A percentile compares a stretch with the other conserved stretches of the same genome.
These are phyloP conservation scores for Drosophila cognata DNA, from an alignment of 2,888 invertebrate genomes.

Conservation along the genomic window DNA sequence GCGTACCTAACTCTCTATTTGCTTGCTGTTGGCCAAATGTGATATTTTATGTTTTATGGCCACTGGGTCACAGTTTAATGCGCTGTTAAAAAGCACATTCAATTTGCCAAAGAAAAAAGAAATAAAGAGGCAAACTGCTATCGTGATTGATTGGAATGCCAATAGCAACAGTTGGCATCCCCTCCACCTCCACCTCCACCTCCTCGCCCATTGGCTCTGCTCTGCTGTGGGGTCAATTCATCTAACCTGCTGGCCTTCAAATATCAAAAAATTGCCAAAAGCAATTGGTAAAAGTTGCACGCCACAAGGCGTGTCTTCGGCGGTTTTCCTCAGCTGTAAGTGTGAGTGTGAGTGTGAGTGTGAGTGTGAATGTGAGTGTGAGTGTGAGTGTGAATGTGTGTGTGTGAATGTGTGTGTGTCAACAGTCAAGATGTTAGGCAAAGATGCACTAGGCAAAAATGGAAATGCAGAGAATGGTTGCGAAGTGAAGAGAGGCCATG, in stretches of 20 bases:
- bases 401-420: background rate
- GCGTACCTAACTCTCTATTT: background rate
- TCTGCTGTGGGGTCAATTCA: slow-evolving; percentile 29
- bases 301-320: slow-evolving; percentile 7
- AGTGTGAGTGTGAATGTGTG: background rate
- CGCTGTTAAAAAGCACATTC: background rate
- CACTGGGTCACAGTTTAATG: background rate
- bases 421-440: slow-evolving; percentile 11
- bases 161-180: background rate
- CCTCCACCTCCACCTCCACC: background rate
- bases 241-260: slow-evolving; percentile 40
- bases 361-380: background rate
- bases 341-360: background rate
- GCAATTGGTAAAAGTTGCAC: slow-evolving; percentile 46
- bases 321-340: slow-evolving; percentile 11
- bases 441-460: slow-evolving; percentile 21
- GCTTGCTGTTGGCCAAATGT: background rate
- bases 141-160: slow-evolving; percentile 38
- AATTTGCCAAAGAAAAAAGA: background rate
- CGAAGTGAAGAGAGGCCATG: slow-evolving; percentile 18
- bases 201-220: background rate
- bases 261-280: slow-evolving; percentile 18
- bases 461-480: slow-evolving; percentile 17
- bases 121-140: slow-evolving; percentile 1
- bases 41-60: background rate